Evolutionary conservation across 2,888 invertebrate species (phyloP).

Genomic region (Phoronis australis): DNA sequence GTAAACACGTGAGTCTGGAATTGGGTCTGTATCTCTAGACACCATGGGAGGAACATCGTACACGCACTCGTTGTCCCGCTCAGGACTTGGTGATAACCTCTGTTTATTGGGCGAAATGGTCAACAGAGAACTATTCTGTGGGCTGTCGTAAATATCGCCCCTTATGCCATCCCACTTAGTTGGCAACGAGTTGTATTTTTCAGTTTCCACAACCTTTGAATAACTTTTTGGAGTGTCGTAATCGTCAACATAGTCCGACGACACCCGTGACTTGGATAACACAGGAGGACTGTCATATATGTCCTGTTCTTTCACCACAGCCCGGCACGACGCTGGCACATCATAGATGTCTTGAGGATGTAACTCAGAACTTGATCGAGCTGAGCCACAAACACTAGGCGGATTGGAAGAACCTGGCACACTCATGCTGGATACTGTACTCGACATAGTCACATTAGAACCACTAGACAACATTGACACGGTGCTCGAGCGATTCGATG

Average conservation of each 20-base stretch:
- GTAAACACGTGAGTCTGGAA: slow-evolving; percentile 29
- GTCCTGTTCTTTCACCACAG: slow-evolving; percentile 41
- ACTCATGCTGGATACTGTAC: slow-evolving; percentile 54
- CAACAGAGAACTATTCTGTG: too few species aligned
- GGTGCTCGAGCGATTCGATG: slow-evolving; percentile 49
- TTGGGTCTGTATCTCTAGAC: slow-evolving; percentile 45
- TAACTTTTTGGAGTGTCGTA: slow-evolving; percentile 15
- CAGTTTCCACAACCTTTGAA: neutral
- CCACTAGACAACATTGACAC: neutral
- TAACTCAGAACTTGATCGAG: slow-evolving; percentile 55
- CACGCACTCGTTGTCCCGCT: slow-evolving; percentile 41
- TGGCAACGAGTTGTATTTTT: neutral
- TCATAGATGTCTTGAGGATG: slow-evolving; percentile 40
- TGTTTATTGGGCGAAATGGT: neutral
- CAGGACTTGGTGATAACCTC: slow-evolving; percentile 10
- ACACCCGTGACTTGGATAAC: slow-evolving; percentile 40
- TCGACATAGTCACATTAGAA: neutral
- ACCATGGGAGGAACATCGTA: slow-evolving; percentile 54
- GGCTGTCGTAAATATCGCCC: neutral
- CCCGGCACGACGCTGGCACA: slow-evolving; percentile 29
- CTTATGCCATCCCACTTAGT: neutral
- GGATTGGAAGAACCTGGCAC: slow-evolving; percentile 46
- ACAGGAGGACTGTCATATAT: slow-evolving; percentile 63
- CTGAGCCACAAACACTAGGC: slow-evolving; percentile 60
- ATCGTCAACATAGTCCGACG: slow-evolving; percentile 10